phyloP scores from a whole-genome alignment of 2,797 vertebrate genomes.

The Tinamus major region DNA sequence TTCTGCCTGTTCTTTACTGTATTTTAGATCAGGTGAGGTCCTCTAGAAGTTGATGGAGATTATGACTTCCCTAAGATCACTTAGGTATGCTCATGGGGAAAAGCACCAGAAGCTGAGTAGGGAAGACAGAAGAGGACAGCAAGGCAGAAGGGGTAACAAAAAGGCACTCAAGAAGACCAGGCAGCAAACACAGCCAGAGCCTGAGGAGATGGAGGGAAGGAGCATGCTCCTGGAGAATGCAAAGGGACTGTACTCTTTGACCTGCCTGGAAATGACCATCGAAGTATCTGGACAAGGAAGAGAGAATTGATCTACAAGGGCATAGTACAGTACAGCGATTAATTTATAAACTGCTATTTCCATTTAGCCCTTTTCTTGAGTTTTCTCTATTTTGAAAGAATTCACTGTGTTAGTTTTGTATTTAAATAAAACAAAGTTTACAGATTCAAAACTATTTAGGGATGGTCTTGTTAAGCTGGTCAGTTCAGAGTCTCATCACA shows the following conservation, averaged over 20 bases:
- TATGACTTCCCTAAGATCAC: not conserved
- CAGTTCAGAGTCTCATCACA: not conserved
- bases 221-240: not conserved
- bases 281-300: not conserved
- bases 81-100: not conserved
- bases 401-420: not conserved
- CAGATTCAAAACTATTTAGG: too few relatives aligned
- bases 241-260: not conserved
- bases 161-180: too few relatives aligned
- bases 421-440: not conserved
- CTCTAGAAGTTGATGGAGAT: not conserved
- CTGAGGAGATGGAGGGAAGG: too few relatives aligned
- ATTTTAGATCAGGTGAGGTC: too few relatives aligned
- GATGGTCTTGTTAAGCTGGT: too few relatives aligned
- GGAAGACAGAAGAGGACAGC: not conserved
- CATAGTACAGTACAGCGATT: too few relatives aligned
- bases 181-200: not conserved
- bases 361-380: not conserved
- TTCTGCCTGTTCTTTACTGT: not conserved
- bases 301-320: not conserved
- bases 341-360: not conserved
- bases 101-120: not conserved
- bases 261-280: not conserved
- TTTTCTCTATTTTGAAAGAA: not conserved
- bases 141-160: not conserved